These are phyloP conservation scores for Otolemur crassicaudatus DNA, from an alignment of 2,797 vertebrate genomes.

Conservation along the genomic window DNA sequence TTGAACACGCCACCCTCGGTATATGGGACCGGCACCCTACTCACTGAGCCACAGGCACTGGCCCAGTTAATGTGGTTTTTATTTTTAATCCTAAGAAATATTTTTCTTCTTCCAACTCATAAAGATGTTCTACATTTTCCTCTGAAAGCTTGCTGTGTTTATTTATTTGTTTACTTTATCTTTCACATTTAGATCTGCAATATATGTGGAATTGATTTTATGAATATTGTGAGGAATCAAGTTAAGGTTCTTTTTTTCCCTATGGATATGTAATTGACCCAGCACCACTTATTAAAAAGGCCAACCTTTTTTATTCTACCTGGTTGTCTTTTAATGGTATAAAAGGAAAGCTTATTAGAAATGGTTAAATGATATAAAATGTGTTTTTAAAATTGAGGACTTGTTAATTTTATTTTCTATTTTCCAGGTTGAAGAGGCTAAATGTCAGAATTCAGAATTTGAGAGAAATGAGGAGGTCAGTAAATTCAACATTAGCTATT, in stretches of 20 bases:
- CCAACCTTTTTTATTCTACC: not conserved
- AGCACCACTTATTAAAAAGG: not conserved
- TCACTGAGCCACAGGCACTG: no score
- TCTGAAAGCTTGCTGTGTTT: conserved; percentile 34
- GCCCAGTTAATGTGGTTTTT: not conserved
- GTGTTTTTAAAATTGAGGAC: not conserved
- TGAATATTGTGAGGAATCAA: not conserved
- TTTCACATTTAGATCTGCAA: conserved; percentile 4
- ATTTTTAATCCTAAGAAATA: not conserved
- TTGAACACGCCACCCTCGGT: no score
- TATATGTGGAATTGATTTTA: conserved; percentile 36
- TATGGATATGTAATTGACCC: not conserved
- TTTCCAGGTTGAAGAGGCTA: conserved; percentile 73
- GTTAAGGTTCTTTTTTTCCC: conserved; percentile 23
- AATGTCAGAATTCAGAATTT: conserved; percentile 68
- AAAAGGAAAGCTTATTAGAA: conserved; percentile 56
- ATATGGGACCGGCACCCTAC: no score
- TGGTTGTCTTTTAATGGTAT: conserved; percentile 40
- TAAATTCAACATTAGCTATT: conserved; percentile 65
- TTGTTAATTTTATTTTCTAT: conserved; percentile 57
- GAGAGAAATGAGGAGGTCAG: conserved; percentile 72
- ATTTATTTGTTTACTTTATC: conserved; percentile 20
- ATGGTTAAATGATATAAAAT: conserved; percentile 9
- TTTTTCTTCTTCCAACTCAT: conserved; percentile 12
- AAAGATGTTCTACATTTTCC: not conserved